Evolutionary conservation across 1,140 invertebrate genomes (phyloP).

Genomic region (Drosophila subpulchrella): DNA sequence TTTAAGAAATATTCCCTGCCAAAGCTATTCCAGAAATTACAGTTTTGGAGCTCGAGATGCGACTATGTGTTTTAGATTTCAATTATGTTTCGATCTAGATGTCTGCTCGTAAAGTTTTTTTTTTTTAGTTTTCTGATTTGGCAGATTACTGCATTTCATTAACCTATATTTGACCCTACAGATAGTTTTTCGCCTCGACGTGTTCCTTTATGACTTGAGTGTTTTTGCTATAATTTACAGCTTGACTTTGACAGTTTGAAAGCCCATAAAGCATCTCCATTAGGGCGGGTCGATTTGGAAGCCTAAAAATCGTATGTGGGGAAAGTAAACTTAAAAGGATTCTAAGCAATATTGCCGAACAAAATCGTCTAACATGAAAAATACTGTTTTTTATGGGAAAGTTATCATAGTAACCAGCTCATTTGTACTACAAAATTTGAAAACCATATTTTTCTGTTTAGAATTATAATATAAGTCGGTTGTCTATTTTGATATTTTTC

Average conservation of each 20-base stretch:
- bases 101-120: conserved; percentile 37
- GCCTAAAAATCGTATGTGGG: no score
- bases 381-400: no score
- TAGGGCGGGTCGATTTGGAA: no score
- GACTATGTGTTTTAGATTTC: not conserved
- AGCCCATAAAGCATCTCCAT: conserved; percentile 19
- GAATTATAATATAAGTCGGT: no score
- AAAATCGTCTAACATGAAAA: no score
- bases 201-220: conserved; percentile 12
- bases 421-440: no score
- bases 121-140: conserved; percentile 37
- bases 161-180: conserved; percentile 32
- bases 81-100: conserved; percentile 14
- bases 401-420: no score
- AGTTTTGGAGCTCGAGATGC: not conserved
- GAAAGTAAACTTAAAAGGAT: no score
- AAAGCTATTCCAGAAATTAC: not conserved
- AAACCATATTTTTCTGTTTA: no score
- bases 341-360: no score
- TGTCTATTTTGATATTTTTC: no score
- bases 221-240: conserved; percentile 60
- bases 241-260: conserved; percentile 53
- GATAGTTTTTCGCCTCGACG: conserved; percentile 3
- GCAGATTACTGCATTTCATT: conserved; percentile 57
- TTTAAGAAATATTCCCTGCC: conserved; percentile 4